phyloP scores from a whole-genome alignment of 2,888 invertebrate genomes.

The Physocephala rufipes region DNA sequence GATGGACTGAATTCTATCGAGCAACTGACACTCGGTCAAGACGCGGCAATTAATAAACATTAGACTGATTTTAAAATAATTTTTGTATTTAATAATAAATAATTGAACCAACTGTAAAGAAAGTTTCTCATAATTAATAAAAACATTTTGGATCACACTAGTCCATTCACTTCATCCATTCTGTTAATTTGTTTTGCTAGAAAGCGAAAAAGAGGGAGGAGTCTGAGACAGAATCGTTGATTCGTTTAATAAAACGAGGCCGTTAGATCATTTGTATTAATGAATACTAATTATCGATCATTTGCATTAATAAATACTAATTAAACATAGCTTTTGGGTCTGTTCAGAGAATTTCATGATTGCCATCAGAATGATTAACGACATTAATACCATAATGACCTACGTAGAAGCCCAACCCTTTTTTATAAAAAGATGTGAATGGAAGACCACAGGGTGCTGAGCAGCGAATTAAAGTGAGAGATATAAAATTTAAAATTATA shows the following conservation, averaged over 20 bases:
- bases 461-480: too few relatives aligned
- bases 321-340: neutral
- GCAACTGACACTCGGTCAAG: too few relatives aligned
- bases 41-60: too few relatives aligned
- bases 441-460: too few relatives aligned
- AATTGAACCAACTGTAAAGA: neutral
- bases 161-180: too few relatives aligned
- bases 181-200: too few relatives aligned
- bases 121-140: conserved; percentile 11
- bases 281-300: conserved; percentile 12
- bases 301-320: conserved; percentile 24
- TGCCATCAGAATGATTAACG: neutral
- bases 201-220: too few relatives aligned
- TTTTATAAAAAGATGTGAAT: too few relatives aligned
- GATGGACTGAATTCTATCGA: too few relatives aligned
- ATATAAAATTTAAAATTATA: neutral
- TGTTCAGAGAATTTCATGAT: neutral
- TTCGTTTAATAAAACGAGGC: neutral
- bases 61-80: neutral
- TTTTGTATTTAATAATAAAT: neutral
- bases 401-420: neutral
- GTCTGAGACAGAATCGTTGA: too few relatives aligned
- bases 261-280: neutral
- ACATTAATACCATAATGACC: neutral
- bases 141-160: neutral